Percentiles rank a stretch among this genome's conserved stretches.
phyloP scores from a whole-genome alignment of 2,888 invertebrate genomes.

The Tipula lateralis region DNA sequence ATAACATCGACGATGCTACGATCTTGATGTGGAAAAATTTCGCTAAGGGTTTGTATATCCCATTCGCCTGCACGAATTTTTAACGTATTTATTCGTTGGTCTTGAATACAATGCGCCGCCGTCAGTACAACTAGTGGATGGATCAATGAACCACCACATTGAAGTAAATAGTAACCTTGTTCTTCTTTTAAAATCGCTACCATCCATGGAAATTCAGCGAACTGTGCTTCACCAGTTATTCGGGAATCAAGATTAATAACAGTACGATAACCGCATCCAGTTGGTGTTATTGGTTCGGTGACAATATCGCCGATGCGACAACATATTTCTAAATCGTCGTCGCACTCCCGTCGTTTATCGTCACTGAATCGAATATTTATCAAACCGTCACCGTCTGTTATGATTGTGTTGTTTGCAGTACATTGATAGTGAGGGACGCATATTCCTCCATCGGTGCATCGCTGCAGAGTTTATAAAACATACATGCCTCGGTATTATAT shows the following conservation, averaged over 20 bases:
- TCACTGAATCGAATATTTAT: slow-evolving; percentile 67
- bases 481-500: background rate
- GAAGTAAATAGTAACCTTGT: slow-evolving; percentile 56
- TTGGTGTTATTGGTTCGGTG: slow-evolving; percentile 36
- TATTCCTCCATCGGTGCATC: slow-evolving; percentile 53
- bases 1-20: slow-evolving; percentile 49
- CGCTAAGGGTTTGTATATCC: slow-evolving; percentile 66
- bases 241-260: slow-evolving; percentile 66
- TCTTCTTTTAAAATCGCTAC: slow-evolving; percentile 49
- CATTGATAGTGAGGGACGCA: slow-evolving; percentile 79
- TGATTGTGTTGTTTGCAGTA: slow-evolving; percentile 58
- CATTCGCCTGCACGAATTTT: slow-evolving; percentile 64
- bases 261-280: slow-evolving; percentile 66
- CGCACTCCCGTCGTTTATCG: slow-evolving; percentile 33
- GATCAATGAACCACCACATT: slow-evolving; percentile 73
- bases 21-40: slow-evolving; percentile 63
- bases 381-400: slow-evolving; percentile 64
- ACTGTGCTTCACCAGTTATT: slow-evolving; percentile 64
- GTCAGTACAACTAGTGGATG: slow-evolving; percentile 65
- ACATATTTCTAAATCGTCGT: slow-evolving; percentile 41
- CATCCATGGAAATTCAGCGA: slow-evolving; percentile 53
- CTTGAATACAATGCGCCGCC: slow-evolving; percentile 60
- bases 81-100: slow-evolving; percentile 35
- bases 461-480: background rate
- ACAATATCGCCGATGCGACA: slow-evolving; percentile 41